Conservation (phyloP, 2,797 vertebrate genomes). For the Lutra lutra region DNA sequence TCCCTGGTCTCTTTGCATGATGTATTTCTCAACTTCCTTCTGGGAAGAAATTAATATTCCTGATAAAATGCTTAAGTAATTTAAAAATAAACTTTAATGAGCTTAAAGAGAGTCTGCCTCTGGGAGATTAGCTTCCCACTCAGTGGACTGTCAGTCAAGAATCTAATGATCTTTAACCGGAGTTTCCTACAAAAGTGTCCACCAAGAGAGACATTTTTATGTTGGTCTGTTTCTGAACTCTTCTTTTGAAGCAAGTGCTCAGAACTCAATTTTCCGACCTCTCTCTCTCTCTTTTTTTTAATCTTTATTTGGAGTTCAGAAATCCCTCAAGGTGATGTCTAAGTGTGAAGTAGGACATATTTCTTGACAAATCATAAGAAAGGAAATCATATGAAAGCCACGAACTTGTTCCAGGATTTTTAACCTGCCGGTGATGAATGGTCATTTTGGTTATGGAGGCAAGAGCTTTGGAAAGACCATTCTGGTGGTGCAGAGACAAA, state of each 20-base stretch:
- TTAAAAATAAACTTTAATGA: constrained; percentile 67
- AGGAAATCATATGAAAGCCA: not conserved
- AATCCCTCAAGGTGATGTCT: not conserved
- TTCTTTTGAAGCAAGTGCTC: not conserved
- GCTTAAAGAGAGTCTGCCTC: constrained; percentile 35
- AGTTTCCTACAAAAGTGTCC: not conserved
- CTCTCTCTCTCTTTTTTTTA: constrained; percentile 4
- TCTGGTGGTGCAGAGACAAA: not conserved
- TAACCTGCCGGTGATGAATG: not conserved
- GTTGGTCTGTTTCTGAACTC: not conserved
- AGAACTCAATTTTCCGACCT: not conserved
- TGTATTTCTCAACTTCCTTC: constrained; percentile 41
- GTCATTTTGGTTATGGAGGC: not conserved
- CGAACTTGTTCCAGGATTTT: not conserved
- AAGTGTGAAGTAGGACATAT: not conserved
- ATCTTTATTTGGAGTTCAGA: constrained; percentile 23
- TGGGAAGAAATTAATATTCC: constrained; percentile 54
- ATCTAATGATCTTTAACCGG: constrained; percentile 15
- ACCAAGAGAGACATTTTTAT: not conserved
- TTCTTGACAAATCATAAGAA: not conserved
- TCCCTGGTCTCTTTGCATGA: not conserved
- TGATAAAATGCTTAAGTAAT: constrained; percentile 61
- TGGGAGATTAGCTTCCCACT: constrained; percentile 42
- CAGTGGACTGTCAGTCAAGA: constrained; percentile 24
- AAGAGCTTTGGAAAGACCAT: not conserved